Evolutionary conservation across 2,113 vertebrate genomes (phyloP).

Genomic region (Apeltes quadracus): DNA sequence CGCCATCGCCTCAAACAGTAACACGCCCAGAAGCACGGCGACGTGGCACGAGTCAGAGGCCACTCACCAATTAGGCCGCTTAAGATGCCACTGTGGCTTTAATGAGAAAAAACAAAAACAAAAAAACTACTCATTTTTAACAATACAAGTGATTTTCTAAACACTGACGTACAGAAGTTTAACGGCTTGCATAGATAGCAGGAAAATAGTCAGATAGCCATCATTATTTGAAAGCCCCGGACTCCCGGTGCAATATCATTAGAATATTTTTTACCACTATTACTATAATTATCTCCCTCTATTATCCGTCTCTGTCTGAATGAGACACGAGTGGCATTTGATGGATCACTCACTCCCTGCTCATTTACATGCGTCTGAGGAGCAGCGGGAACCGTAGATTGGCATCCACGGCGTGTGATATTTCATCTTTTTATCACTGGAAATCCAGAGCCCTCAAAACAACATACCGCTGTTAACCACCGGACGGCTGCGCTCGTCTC

Average conservation of each 20-base stretch:
- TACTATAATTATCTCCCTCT: constrained; percentile 66
- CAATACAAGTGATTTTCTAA: constrained; percentile 48
- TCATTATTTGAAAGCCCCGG: constrained; percentile 69
- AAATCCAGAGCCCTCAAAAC: too few relatives aligned
- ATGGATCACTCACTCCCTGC: constrained; percentile 70
- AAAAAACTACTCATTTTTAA: constrained; percentile 35
- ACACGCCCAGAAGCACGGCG: constrained; percentile 25
- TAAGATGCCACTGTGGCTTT: constrained; percentile 56
- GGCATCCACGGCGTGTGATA: constrained; percentile 42
- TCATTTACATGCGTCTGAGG: constrained; percentile 70
- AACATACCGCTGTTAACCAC: constrained; percentile 52
- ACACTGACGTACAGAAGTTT: constrained; percentile 48
- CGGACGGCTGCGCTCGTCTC: constrained; percentile 1
- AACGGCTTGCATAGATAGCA: constrained; percentile 61
- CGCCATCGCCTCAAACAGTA: constrained; percentile 58
- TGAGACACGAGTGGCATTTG: constrained; percentile 71
- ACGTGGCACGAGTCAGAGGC: constrained; percentile 55
- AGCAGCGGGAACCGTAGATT: constrained; percentile 39
- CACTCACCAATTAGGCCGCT: constrained; percentile 68
- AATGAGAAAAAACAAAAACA: constrained; percentile 48
- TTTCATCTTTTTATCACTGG: constrained; percentile 29
- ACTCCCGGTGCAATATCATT: constrained; percentile 67
- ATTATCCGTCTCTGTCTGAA: constrained; percentile 72
- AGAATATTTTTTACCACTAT: constrained; percentile 68
- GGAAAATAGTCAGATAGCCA: constrained; percentile 59